Conservation (phyloP, 2,113 vertebrate species). For the Acinonyx jubatus region DNA sequence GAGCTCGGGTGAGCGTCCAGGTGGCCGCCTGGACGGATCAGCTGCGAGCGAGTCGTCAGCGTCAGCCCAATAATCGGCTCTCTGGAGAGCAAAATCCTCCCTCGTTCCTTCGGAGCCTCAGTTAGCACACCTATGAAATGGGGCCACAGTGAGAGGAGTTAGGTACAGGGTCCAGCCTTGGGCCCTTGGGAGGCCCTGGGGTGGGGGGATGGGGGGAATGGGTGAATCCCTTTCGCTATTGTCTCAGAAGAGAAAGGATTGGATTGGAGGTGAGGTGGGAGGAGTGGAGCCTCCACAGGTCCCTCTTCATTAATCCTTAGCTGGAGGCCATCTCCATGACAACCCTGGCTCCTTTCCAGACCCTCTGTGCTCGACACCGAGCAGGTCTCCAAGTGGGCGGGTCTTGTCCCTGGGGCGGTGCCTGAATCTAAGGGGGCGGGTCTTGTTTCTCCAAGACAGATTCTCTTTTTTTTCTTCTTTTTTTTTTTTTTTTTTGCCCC, state of each 20-base stretch:
- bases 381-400: background rate
- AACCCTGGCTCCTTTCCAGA: background rate
- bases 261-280: background rate
- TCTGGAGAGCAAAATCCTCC: background rate
- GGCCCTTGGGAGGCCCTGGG: background rate
- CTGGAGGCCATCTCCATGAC: background rate
- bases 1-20: background rate
- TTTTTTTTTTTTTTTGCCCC: background rate
- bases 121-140: background rate
- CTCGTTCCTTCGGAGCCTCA: background rate
- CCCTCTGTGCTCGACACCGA: rapidly evolving
- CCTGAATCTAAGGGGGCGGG: background rate
- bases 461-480: background rate
- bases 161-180: too few species aligned
- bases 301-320: background rate
- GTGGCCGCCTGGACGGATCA: background rate
- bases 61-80: background rate
- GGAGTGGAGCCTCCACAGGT: background rate
- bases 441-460: background rate
- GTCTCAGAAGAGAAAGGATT: background rate
- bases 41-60: background rate
- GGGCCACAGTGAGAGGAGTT: background rate
- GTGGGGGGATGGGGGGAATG: background rate
- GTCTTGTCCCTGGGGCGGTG: background rate
- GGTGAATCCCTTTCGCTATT: background rate